Percentiles rank a stretch among this genome's conserved stretches.
Evolutionary conservation across 1,140 invertebrate genomes (phyloP).

Genomic region (Hycleus phaleratus): DNA sequence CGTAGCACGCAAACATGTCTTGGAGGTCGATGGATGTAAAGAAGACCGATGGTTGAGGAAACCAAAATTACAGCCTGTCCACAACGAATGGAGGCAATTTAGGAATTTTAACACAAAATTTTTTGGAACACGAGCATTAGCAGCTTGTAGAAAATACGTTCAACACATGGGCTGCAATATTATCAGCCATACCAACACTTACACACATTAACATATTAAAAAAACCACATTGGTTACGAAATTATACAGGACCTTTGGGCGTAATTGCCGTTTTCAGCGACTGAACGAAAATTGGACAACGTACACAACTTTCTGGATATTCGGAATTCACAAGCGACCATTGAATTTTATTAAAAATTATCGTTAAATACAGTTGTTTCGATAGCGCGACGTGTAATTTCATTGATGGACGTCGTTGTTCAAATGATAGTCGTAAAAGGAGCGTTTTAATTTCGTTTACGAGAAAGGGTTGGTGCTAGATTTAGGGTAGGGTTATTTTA

Average conservation of each 20-base stretch:
- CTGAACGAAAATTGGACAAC: too few species aligned
- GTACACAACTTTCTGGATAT: neutral
- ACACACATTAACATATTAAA: constrained; percentile 12
- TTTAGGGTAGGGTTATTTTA: too few species aligned
- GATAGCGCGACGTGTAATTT: too few species aligned
- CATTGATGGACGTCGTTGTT: too few species aligned
- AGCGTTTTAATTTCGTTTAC: too few species aligned
- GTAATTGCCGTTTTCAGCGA: constrained; percentile 7
- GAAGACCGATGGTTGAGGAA: constrained; percentile 27
- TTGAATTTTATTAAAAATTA: too few species aligned
- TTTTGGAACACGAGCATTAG: constrained; percentile 25
- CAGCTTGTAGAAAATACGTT: constrained; percentile 14
- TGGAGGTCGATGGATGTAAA: constrained; percentile 5
- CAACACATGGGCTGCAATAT: neutral
- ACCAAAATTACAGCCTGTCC: constrained; percentile 37
- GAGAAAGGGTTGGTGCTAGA: too few species aligned
- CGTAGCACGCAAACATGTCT: constrained; percentile 22
- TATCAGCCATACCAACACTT: constrained; percentile 8
- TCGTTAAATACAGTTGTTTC: too few species aligned
- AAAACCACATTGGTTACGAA: constrained; percentile 15
- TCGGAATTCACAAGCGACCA: too few species aligned
- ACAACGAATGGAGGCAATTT: constrained; percentile 32
- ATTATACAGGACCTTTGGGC: constrained; percentile 7
- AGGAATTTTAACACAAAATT: constrained; percentile 33
- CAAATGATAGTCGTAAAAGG: too few species aligned